Evolutionary conservation across 2,797 vertebrate species (phyloP), one percentile per base, ranked within the genome.

Genomic region (Mionectes olivaceus): DNA sequence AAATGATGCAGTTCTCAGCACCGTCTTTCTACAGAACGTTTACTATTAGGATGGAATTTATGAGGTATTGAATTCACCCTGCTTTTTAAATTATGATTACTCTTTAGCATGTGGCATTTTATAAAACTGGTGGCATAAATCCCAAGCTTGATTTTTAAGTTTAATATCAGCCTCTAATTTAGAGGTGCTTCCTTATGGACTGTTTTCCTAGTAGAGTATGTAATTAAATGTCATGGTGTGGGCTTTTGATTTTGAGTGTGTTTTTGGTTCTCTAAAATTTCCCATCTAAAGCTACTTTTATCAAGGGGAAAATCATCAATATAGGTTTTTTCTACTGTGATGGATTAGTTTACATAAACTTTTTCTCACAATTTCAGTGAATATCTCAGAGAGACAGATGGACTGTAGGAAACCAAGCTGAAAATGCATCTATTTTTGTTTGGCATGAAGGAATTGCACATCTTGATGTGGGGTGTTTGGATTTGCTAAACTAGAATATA

Each of bases 291-390:
- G 24, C 55, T 89, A 30, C 50, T 79, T 30, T 87, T 76, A 56
- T 57, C 19, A 16, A 35, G n/a, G n/a, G 30, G 30, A 73, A 90
- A 85, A 65, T 65, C 19, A 69, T 30, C 16, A 49, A 10, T 79
- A 28, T 8, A 0, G 0, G 11, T 65, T 61, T 59, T 19, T 1
- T 2, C 0, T 16, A 4, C 17, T 25, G 3, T 33, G 10, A 6
- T 60, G 56, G 55, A 47, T 83, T 79, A 49, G 25, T 77, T 82
- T 84, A 28, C 43, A 13, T 79, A n/a, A 69, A 83, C 6, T 5
- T 90, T 70, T 95, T 90, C 4, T 1, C 11, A 35, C 17, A 63
- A 13, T 27, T 87, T 93, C 18, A 57, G 21, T 73, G 37, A 52
- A 10, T 70, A 33, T 78, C 55, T 87, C n/a, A 33, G 44, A 84